phyloP scores from a whole-genome alignment of 2,113 vertebrate species.

The Gavialis gangeticus region DNA sequence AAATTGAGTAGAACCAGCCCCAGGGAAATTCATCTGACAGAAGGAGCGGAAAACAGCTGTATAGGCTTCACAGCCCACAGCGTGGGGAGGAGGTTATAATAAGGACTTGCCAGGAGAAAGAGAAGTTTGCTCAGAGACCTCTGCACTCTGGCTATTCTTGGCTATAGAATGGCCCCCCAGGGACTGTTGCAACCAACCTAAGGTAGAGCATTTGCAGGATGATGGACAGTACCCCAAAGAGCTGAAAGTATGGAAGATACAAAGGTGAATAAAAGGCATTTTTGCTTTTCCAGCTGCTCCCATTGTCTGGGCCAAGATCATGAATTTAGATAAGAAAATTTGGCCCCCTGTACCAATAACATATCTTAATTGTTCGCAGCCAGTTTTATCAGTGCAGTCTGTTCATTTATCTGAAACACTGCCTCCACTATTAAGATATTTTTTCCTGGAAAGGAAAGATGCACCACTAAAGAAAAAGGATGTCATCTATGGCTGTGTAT shows the following conservation, averaged over 20 bases:
- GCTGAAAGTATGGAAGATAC: not conserved
- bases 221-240: not conserved
- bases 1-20: not conserved
- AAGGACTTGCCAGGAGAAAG: not conserved
- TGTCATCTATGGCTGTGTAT: not conserved
- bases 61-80: not conserved
- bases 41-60: not conserved
- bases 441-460: not conserved
- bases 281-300: rapidly evolving
- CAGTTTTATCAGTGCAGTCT: not conserved
- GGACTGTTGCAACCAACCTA: not conserved
- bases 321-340: not conserved
- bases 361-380: not conserved
- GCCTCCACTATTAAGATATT: not conserved
- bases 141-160: not conserved
- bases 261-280: not conserved
- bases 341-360: not conserved
- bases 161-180: not conserved
- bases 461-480: not conserved
- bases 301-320: not conserved
- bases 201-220: not conserved
- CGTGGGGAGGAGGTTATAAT: not conserved
- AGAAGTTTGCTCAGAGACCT: not conserved
- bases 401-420: not conserved
- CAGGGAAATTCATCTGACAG: not conserved